These are phyloP conservation scores for Beroe forskalii DNA, from an alignment of 37 sponge, comb jelly and placozoan genomes.

Conservation along the genomic window DNA sequence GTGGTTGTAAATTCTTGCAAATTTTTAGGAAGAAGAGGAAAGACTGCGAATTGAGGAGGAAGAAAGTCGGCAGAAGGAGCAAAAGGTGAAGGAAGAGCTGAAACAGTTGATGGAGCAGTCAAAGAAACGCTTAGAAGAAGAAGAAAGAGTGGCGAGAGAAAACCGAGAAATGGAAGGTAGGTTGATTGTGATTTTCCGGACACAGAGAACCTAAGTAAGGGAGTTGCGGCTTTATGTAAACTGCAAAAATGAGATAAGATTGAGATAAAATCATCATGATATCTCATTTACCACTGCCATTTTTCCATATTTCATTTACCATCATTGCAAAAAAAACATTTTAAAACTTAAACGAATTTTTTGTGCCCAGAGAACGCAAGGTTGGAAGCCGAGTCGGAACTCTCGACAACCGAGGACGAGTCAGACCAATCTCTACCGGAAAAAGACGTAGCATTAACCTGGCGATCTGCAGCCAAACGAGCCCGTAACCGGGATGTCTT, in stretches of 20 bases:
- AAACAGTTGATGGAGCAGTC: neutral
- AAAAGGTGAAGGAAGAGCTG: conserved; percentile 26
- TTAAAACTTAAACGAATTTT: no score
- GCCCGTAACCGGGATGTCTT: neutral
- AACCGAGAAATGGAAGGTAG: neutral
- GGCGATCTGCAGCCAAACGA: neutral
- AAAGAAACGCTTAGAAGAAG: neutral
- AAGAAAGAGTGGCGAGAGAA: neutral
- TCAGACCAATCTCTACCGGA: neutral
- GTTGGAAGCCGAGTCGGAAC: neutral
- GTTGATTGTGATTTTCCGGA: neutral
- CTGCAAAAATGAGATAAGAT: no score
- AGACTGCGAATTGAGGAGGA: conserved; percentile 2
- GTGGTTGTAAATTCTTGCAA: no score
- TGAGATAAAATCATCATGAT: no score
- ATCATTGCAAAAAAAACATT: no score
- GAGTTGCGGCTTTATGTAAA: no score
- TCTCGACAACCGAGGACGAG: neutral
- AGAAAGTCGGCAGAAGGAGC: conserved; percentile 14
- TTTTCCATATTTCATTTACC: no score
- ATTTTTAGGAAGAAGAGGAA: conserved; percentile 36
- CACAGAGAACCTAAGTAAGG: no score
- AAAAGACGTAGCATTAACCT: neutral
- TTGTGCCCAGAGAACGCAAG: neutral
- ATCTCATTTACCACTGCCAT: no score